Evolutionary conservation across 2,888 invertebrate species (phyloP).

Genomic region (Lucinisca nassula): DNA sequence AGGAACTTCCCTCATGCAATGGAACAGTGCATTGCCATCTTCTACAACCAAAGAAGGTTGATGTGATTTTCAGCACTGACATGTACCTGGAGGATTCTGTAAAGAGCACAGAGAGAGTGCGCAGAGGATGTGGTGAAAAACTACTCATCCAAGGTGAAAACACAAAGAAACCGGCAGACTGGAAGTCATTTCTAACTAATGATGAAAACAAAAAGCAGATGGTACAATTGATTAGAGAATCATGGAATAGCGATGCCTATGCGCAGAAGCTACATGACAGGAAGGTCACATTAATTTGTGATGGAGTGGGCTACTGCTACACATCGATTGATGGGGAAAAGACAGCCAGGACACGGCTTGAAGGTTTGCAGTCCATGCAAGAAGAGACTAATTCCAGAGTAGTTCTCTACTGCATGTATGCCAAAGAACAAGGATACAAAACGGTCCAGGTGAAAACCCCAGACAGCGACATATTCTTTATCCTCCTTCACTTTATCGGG

Average conservation of each 20-base stretch:
- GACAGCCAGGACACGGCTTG: conserved; percentile 16
- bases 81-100: conserved; percentile 3
- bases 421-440: conserved; percentile 36
- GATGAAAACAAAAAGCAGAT: conserved; percentile 14
- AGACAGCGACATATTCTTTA: conserved; percentile 61
- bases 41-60: conserved; percentile 20
- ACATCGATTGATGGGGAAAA: conserved; percentile 44
- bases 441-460: conserved; percentile 11
- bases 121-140: conserved; percentile 30
- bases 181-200: conserved; percentile 26
- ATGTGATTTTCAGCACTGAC: conserved; percentile 44
- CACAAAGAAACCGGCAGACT: conserved; percentile 41
- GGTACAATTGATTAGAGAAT: not conserved
- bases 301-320: conserved; percentile 30
- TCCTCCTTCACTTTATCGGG: conserved; percentile 42
- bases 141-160: conserved; percentile 9
- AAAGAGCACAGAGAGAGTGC: conserved; percentile 12
- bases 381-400: conserved; percentile 37
- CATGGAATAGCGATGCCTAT: conserved; percentile 35
- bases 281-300: conserved; percentile 24
- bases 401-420: conserved; percentile 44
- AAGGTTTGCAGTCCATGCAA: conserved; percentile 33
- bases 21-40: conserved; percentile 54
- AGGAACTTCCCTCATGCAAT: conserved; percentile 36
- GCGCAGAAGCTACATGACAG: conserved; percentile 43